phyloP scores from a whole-genome alignment of 1,140 invertebrate genomes.

The Aethina tumida region DNA sequence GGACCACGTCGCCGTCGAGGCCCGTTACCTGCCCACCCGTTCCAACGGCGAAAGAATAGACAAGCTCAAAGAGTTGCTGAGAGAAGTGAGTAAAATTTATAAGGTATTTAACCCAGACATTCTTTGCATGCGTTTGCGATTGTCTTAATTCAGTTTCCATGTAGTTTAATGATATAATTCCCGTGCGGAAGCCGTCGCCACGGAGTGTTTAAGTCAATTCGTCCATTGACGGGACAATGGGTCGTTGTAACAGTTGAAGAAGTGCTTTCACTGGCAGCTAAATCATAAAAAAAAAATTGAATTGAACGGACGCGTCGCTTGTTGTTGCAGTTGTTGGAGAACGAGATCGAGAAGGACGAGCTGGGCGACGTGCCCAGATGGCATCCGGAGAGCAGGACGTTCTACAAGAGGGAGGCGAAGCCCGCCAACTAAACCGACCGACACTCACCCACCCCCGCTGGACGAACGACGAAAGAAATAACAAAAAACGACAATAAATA shows the following conservation, averaged over 20 bases:
- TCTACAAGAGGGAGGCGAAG: conserved; percentile 36
- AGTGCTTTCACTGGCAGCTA: neutral
- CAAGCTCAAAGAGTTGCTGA: conserved; percentile 44
- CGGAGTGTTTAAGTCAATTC: neutral
- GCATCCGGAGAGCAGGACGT: conserved; percentile 31
- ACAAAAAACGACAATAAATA: too few species aligned
- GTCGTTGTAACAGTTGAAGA: neutral
- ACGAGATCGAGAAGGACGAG: conserved; percentile 31
- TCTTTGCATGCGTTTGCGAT: neutral
- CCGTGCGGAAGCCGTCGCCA: neutral
- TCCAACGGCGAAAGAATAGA: conserved; percentile 45
- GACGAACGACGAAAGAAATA: too few species aligned
- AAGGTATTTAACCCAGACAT: conserved; percentile 12
- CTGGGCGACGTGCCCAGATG: conserved; percentile 26
- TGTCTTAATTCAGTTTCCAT: neutral
- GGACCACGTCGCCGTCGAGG: too few species aligned
- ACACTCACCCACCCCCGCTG: too few species aligned
- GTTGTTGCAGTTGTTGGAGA: conserved; percentile 31
- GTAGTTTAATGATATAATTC: neutral
- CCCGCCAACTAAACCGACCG: too few species aligned
- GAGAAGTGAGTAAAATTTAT: conserved; percentile 41
- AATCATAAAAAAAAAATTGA: neutral
- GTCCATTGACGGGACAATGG: neutral
- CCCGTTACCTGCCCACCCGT: conserved; percentile 45
- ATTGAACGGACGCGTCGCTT: neutral